phyloP scores from a whole-genome alignment of 1,140 invertebrate species.

The Euschistus heros region DNA sequence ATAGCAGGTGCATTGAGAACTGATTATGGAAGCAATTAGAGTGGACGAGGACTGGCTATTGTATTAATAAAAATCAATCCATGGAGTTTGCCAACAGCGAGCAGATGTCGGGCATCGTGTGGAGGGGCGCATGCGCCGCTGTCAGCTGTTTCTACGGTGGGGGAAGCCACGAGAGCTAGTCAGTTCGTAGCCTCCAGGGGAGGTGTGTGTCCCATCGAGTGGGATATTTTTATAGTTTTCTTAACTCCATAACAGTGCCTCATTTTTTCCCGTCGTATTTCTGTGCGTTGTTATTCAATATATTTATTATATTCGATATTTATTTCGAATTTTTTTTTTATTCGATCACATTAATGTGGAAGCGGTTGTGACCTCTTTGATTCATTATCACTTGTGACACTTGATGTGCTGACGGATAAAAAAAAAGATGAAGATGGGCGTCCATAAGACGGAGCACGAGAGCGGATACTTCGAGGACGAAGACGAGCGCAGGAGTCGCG shows the following conservation, averaged over 20 bases:
- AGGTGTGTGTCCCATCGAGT: not conserved
- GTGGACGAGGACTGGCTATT: no score
- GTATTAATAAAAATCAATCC: no score
- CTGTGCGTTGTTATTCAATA: not conserved
- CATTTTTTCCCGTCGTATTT: not conserved
- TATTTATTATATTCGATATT: not conserved
- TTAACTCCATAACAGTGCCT: not conserved
- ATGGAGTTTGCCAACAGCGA: no score
- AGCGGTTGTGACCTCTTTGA: not conserved
- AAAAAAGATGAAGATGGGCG: slow-evolving; percentile 30
- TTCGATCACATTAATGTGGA: not conserved
- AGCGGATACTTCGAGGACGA: slow-evolving; percentile 34
- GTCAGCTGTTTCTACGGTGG: slow-evolving; percentile 5
- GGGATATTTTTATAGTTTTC: not conserved
- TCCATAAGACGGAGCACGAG: slow-evolving; percentile 34
- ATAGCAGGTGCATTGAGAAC: no score
- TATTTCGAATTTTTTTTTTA: not conserved
- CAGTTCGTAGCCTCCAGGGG: slow-evolving; percentile 7
- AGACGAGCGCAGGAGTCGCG: slow-evolving; percentile 23
- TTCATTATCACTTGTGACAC: no score
- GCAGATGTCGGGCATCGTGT: no score
- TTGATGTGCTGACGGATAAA: not conserved
- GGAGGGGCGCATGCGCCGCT: not conserved
- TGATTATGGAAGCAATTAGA: no score
- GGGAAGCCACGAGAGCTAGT: not conserved